phyloP scores from a whole-genome alignment of 2,113 vertebrate species.

The Gracilinanus agilis region DNA sequence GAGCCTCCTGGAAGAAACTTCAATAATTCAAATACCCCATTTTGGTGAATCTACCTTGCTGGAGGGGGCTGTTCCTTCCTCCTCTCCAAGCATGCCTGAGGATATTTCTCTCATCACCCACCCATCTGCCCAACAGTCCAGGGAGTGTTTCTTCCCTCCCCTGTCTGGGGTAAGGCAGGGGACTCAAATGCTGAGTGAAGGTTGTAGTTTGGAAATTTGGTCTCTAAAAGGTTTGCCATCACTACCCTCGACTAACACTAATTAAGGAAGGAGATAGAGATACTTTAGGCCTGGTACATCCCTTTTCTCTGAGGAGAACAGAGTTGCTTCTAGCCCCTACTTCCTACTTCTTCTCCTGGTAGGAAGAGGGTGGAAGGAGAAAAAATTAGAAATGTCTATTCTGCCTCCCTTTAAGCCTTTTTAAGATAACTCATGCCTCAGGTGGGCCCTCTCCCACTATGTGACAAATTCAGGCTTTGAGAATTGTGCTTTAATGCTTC shows the following conservation, averaged over 20 bases:
- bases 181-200: no score
- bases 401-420: neutral
- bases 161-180: no score
- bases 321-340: neutral
- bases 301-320: neutral
- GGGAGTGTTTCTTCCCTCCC: no score
- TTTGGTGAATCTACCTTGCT: no score
- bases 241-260: neutral
- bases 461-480: neutral
- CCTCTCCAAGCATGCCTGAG: no score
- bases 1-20: no score
- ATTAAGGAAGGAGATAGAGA: neutral
- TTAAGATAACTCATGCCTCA: neutral
- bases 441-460: neutral
- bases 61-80: no score
- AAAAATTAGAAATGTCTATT: neutral
- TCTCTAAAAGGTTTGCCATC: no score
- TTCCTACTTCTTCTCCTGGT: neutral
- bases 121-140: no score
- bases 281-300: neutral
- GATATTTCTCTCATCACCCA: no score
- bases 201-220: no score
- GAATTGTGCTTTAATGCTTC: neutral
- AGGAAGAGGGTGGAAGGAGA: neutral
- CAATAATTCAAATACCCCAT: no score